phyloP scores from a whole-genome alignment of 2,888 invertebrate genomes.

The Syrista parreyssii region DNA sequence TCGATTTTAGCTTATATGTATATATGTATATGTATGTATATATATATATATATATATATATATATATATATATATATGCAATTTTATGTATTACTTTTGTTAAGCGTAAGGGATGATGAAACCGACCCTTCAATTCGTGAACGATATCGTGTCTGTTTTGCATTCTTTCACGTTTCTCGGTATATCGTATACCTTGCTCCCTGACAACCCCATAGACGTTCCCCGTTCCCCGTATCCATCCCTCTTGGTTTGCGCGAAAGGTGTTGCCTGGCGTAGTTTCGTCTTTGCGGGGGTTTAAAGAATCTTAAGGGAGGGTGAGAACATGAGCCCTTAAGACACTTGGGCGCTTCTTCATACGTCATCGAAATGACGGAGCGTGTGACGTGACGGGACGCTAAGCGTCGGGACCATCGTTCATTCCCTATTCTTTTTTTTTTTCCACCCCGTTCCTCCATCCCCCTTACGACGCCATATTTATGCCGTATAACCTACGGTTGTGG shows the following conservation, averaged over 20 bases:
- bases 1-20: too few species aligned
- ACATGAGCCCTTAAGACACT: conserved; percentile 35
- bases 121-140: conserved; percentile 1
- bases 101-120: neutral
- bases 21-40: neutral
- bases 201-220: neutral
- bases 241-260: neutral
- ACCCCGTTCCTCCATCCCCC: neutral
- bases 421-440: conserved; percentile 27
- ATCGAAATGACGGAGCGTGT: conserved; percentile 33
- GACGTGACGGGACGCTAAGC: conserved; percentile 25
- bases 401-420: conserved; percentile 36
- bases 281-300: neutral
- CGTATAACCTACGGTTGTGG: neutral
- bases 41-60: neutral
- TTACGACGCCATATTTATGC: conserved; percentile 2
- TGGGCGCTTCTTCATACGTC: conserved; percentile 33
- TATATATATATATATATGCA: neutral
- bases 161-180: neutral
- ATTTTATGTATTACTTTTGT: neutral
- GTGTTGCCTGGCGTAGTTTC: neutral
- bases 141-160: neutral
- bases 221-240: neutral
- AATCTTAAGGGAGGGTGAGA: neutral
- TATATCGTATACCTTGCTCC: neutral